Evolutionary conservation across 1,140 invertebrate species (phyloP).

Genomic region (Dendroctonus valens): DNA sequence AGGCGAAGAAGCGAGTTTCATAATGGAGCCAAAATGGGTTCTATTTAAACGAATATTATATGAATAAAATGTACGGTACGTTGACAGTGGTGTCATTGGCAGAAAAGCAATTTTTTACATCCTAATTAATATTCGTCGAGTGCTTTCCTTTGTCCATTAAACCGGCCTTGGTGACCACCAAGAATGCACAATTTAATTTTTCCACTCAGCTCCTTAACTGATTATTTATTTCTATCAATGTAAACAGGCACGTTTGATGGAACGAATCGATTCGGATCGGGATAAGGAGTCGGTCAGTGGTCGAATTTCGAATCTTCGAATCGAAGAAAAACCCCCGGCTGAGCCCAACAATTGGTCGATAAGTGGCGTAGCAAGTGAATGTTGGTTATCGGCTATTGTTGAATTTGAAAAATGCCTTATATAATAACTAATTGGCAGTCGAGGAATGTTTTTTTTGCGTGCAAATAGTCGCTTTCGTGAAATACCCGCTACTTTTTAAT

Average conservation of each 20-base stretch:
- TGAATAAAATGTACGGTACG: conserved; percentile 17
- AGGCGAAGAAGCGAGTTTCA: conserved; percentile 5
- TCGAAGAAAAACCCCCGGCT: no score
- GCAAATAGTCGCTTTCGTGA: background rate
- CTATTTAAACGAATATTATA: background rate
- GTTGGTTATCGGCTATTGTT: no score
- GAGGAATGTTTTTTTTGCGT: background rate
- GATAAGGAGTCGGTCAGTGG: no score
- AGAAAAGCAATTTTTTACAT: conserved; percentile 26
- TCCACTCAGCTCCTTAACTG: conserved; percentile 5
- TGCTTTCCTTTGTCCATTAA: conserved; percentile 23
- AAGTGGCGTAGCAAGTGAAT: no score
- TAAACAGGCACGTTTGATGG: background rate
- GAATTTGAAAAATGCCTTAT: no score
- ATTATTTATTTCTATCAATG: conserved; percentile 7
- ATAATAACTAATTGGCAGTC: no score
- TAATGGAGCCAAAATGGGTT: background rate
- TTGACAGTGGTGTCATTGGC: conserved; percentile 30
- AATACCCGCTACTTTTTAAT: no score
- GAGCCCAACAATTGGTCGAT: no score
- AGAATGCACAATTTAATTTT: conserved; percentile 26
- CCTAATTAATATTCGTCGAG: conserved; percentile 26
- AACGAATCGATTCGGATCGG: no score
- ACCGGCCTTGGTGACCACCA: conserved; percentile 23
- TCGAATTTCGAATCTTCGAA: no score